A percentile compares a stretch with the other conserved stretches of the same genome.
Conservation (phyloP, 2,797 vertebrate species). For the Coccyzus lansbergi region DNA sequence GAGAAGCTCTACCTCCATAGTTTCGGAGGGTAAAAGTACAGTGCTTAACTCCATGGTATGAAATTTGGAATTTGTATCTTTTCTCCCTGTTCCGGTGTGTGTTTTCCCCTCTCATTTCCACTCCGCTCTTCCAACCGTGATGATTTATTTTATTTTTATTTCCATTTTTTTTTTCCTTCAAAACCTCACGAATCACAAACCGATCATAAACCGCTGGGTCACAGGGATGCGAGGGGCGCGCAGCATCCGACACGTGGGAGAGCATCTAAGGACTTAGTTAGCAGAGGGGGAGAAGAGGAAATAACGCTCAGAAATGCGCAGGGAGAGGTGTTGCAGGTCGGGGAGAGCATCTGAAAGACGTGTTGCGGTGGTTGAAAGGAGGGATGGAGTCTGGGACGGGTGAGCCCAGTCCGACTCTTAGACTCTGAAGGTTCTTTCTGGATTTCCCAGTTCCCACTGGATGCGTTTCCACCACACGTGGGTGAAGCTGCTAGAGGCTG, state of each 20-base stretch:
- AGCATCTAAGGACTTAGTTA: neutral
- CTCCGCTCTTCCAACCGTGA: conserved; percentile 42
- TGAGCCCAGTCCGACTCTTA: neutral
- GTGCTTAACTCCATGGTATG: conserved; percentile 76
- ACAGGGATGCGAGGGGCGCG: neutral
- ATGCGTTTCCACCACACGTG: neutral
- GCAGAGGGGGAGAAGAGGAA: neutral
- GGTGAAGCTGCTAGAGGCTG: neutral
- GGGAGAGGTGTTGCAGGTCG: neutral
- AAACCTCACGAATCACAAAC: neutral
- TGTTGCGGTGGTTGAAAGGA: neutral
- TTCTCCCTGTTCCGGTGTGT: conserved; percentile 64
- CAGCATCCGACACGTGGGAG: neutral
- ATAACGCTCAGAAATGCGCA: neutral
- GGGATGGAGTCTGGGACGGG: fast-evolving
- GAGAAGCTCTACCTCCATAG: conserved; percentile 74
- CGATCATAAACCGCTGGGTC: neutral
- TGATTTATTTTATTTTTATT: neutral
- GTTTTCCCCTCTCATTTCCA: conserved; percentile 28
- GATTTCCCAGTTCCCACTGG: neutral
- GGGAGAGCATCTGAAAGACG: neutral
- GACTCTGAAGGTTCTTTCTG: neutral
- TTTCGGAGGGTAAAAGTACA: conserved; percentile 79
- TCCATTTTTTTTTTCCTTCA: neutral
- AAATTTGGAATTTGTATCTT: conserved; percentile 70